Evolutionary conservation across 2,797 vertebrate species (phyloP), one percentile per base, ranked within the genome.

Genomic region (Cebuella pygmaea): DNA sequence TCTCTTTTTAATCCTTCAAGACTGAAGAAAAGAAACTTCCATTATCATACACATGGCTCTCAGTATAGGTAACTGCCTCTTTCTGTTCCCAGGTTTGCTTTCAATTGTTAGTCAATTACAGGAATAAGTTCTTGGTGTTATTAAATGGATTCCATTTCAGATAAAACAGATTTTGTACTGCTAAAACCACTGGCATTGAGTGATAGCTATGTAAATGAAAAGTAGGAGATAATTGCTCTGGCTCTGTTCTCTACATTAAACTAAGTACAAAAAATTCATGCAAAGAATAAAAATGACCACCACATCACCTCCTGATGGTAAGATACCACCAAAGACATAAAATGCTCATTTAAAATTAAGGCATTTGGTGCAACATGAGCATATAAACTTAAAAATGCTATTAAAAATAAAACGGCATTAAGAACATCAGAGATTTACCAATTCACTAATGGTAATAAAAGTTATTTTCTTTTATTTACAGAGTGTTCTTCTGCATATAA

Each of bases 131-230:
- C 48, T 80, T 87, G 84, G 41, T 95, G 15, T 84, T 94, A 96
- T 91, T 96, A 95, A 97, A 74, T 95, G 85, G 82, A 95, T 94
- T 93, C 70, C 76, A 96, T 95, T 97, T 95, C 95, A 61, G 96
- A 98, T 96, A 98, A 97, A 98, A 97, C 89, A 96, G 98, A 95
- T 90, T 91, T 81, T 80, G 57, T 86, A 90, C 85, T 94, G 86
- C 90, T 96, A 94, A 98, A 97, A 97, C 46, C 91, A 98, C 50
- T 44, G 41, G 86, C 96, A 89, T 84, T 97, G 76, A 97, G 70
- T 88, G 97, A 98, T 90, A 98, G 96, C 97, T 97, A 95, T 97
- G 92, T 95, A 98, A 98, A 95, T 85, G 96, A 97, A 86, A 98
- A 97, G 55, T 1, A 24, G 85, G n/a, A 85, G 95, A 86, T 98